phyloP scores from a whole-genome alignment of 2,797 vertebrate species.

The Decapterus maruadsi region DNA sequence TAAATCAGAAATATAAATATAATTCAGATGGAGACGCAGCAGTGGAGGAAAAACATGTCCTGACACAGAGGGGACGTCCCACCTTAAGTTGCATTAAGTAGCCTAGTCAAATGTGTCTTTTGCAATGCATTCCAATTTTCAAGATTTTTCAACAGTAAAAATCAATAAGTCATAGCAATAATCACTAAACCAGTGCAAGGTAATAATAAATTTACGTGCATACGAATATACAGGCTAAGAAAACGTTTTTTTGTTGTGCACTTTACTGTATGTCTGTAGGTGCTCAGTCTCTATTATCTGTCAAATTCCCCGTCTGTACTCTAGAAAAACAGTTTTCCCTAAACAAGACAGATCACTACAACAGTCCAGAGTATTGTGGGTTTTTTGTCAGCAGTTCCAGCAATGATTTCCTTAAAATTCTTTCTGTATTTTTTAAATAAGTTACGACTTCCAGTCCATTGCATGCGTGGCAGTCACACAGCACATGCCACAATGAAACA shows the following conservation, averaged over 20 bases:
- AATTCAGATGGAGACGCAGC: conserved; percentile 43
- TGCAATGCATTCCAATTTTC: neutral
- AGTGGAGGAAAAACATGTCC: conserved; percentile 20
- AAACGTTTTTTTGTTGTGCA: neutral
- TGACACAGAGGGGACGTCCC: conserved; percentile 25
- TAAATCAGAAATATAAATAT: conserved; percentile 69
- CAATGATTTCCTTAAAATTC: conserved; percentile 17
- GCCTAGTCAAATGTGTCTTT: neutral
- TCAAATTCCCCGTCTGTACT: too few relatives aligned
- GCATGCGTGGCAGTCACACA: conserved; percentile 69
- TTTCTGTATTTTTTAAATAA: conserved; percentile 17
- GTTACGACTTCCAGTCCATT: conserved; percentile 44
- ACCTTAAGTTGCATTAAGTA: conserved; percentile 19
- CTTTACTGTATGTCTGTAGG: neutral
- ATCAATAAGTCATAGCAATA: neutral
- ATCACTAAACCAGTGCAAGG: neutral
- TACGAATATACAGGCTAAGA: neutral
- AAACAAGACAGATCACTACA: neutral
- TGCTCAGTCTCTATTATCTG: neutral
- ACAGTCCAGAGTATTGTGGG: neutral
- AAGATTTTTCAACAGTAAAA: neutral
- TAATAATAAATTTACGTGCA: neutral
- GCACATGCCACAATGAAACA: conserved; percentile 67
- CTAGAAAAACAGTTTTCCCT: neutral
- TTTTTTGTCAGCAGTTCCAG: neutral